These are phyloP conservation scores for Halesus radiatus DNA, from an alignment of 1,140 invertebrate genomes.

Conservation along the genomic window DNA sequence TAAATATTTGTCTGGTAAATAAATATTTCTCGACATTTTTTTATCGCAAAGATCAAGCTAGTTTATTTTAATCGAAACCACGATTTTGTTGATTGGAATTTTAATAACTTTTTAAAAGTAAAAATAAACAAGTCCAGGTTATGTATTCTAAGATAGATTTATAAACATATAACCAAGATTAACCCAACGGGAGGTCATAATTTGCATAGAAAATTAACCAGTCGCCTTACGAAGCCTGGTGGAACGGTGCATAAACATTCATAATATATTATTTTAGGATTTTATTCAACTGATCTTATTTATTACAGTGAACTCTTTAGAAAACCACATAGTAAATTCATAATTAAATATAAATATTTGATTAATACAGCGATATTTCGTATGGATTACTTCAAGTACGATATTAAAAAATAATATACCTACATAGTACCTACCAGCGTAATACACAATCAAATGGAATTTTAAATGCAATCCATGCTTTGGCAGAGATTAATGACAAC, in stretches of 20 bases:
- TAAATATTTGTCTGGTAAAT: too few relatives aligned
- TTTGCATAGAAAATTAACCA: slow-evolving; percentile 37
- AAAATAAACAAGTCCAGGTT: slow-evolving; percentile 29
- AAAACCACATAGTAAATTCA: neutral
- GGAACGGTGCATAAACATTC: too few relatives aligned
- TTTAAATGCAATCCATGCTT: too few relatives aligned
- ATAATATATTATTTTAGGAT: neutral
- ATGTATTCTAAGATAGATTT: slow-evolving; percentile 28
- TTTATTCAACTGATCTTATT: neutral
- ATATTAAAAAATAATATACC: too few relatives aligned
- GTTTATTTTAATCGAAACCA: too few relatives aligned
- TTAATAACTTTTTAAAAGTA: slow-evolving; percentile 24
- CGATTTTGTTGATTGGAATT: slow-evolving; percentile 16
- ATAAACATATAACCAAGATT: slow-evolving; percentile 8
- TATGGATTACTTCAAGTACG: neutral
- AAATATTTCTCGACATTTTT: too few relatives aligned
- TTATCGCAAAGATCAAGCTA: too few relatives aligned
- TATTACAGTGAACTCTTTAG: neutral
- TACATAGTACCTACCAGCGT: too few relatives aligned
- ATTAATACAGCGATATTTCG: neutral
- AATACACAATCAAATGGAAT: too few relatives aligned
- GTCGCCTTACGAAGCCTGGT: slow-evolving; percentile 1
- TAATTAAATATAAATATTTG: neutral
- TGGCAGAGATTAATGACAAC: too few relatives aligned
- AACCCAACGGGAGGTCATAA: slow-evolving; percentile 33